A percentile compares a stretch with the other conserved stretches of the same genome.
Conservation (phyloP, 1,140 invertebrate genomes). For the Conus betulinus region DNA sequence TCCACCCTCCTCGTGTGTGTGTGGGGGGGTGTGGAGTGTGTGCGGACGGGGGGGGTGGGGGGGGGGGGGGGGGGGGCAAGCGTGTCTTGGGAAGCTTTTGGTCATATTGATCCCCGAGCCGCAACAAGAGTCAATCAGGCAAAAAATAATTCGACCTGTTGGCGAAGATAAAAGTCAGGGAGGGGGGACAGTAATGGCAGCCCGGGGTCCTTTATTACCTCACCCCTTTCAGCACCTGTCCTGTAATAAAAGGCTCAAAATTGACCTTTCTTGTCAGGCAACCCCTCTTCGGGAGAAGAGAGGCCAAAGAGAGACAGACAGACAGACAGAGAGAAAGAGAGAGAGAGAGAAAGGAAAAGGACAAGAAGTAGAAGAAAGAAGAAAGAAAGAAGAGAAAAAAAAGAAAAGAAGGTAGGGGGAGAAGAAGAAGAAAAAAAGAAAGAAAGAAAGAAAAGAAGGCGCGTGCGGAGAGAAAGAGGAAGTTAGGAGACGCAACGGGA, state of each 20-base stretch:
- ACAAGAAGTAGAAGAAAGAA: neutral
- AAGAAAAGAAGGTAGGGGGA: neutral
- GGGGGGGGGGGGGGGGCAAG: too few relatives aligned
- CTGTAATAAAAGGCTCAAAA: slow-evolving; percentile 42
- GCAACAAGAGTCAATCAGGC: slow-evolving; percentile 41
- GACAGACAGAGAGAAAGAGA: neutral
- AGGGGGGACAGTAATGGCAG: slow-evolving; percentile 22
- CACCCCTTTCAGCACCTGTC: slow-evolving; percentile 25
- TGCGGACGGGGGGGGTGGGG: too few relatives aligned
- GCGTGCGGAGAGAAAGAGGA: neutral
- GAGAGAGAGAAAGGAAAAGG: neutral
- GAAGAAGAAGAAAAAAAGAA: neutral
- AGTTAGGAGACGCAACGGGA: neutral
- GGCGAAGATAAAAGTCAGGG: slow-evolving; percentile 29
- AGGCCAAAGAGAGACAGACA: too few relatives aligned
- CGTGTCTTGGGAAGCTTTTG: neutral
- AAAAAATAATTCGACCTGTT: slow-evolving; percentile 37
- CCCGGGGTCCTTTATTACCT: slow-evolving; percentile 27
- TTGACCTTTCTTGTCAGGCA: slow-evolving; percentile 40
- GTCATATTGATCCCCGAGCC: slow-evolving; percentile 22
- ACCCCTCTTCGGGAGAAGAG: slow-evolving; percentile 17
- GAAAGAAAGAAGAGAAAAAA: neutral
- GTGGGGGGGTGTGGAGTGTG: too few relatives aligned
- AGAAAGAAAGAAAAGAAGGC: neutral
- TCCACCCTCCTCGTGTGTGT: too few relatives aligned